Base-by-base conservation (phyloP, 2,113 vertebrate species). In the Grantiella picta region DNA sequence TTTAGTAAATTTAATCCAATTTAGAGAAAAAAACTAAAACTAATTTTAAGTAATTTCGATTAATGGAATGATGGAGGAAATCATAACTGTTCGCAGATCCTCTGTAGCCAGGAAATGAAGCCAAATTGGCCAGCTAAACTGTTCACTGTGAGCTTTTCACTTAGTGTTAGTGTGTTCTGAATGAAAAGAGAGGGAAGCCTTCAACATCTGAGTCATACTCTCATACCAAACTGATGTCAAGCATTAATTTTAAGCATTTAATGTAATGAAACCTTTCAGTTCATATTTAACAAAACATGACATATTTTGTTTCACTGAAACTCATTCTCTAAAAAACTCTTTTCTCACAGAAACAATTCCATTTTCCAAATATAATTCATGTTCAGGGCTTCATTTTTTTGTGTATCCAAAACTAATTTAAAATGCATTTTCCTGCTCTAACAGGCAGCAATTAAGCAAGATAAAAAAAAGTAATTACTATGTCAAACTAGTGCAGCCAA, bases 171-270 rank as follows among this genome's bases (percentile, higher is more conserved):
- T 96, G 94, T 97, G 96, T 90, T 98, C 75, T 96, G 80, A 94
- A 93, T 95, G 59, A 93, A 86, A 94, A 92, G 64, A 72, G 66
- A 90, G 82, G 40, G 88, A 77, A 86, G n/a, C 36, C 87, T 94
- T 86, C 69, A 77, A 63, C 63, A 81, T 82, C 50, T 89, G 97
- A 98, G 96, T 96, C 96, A 97, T 97, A 95, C 96, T 98, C 95
- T 98, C 86, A 82, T 91, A 98, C 92, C 59, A 95, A 95, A 95
- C 86, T 91, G 94, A 98, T 98, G 97, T 95, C 89, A 81, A 90
- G 95, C 66, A 47, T 79, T 76, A 96, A 97, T 97, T 96, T 93
- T 54, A 91, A 50, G 31, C n/a, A 44, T 56, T 86, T 91, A 82
- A 85, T 71, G 71, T 90, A 90, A 95, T 88, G 15, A 86, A 90